Evolutionary conservation across 1,140 invertebrate genomes (phyloP).

Genomic region (Pseudomyrmex flavicornis): DNA sequence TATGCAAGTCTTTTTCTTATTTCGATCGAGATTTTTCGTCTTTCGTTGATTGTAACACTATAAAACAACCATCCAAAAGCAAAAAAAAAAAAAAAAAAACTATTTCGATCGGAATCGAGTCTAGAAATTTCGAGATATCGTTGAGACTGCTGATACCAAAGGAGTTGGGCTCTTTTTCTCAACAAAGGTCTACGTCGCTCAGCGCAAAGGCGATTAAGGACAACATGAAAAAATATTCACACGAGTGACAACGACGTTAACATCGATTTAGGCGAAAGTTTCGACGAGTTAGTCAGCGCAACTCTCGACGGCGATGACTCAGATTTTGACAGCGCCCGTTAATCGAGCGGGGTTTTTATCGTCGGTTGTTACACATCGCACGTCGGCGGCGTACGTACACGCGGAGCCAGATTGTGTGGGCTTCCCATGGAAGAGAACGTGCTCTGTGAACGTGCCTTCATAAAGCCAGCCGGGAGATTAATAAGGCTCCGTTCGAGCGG

Average conservation of each 20-base stretch:
- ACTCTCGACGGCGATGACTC: constrained; percentile 62
- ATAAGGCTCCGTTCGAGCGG: constrained; percentile 16
- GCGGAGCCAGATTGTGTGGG: too few relatives aligned
- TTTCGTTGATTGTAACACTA: too few relatives aligned
- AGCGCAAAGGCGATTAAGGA: background rate
- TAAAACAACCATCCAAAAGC: too few relatives aligned
- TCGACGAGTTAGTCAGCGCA: constrained; percentile 48
- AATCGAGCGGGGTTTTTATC: constrained; percentile 59
- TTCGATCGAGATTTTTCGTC: too few relatives aligned
- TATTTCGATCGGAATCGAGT: too few relatives aligned
- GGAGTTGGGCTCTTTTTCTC: background rate
- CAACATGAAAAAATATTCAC: background rate
- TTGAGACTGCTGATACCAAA: too few relatives aligned
- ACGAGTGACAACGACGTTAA: background rate
- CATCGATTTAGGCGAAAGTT: constrained; percentile 50
- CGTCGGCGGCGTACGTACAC: background rate
- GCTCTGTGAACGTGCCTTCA: constrained; percentile 3
- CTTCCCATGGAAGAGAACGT: too few relatives aligned
- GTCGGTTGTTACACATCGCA: constrained; percentile 1
- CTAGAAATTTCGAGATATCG: too few relatives aligned
- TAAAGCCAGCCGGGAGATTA: constrained; percentile 17
- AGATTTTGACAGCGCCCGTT: constrained; percentile 63
- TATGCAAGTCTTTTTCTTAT: too few relatives aligned
- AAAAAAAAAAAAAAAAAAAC: too few relatives aligned
- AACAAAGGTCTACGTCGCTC: background rate